These are phyloP conservation scores for Magallana angulata DNA, from an alignment of 1,140 invertebrate species.

Conservation along the genomic window DNA sequence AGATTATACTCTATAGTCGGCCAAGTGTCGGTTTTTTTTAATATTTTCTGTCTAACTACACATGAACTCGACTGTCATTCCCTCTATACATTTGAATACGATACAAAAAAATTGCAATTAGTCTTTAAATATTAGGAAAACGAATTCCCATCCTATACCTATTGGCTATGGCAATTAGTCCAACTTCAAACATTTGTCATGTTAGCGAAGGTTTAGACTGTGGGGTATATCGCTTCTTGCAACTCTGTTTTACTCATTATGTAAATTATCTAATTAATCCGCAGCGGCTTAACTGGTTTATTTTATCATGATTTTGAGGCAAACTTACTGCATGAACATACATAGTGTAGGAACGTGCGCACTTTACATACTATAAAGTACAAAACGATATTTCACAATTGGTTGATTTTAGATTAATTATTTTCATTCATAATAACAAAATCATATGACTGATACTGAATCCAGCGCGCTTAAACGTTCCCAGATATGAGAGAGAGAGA, in stretches of 20 bases:
- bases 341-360: too few species aligned
- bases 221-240: background rate
- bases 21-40: too few species aligned
- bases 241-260: background rate
- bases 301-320: background rate
- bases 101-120: background rate
- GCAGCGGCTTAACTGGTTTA: background rate
- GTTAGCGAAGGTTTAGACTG: background rate
- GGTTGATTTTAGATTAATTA: too few species aligned
- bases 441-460: too few species aligned
- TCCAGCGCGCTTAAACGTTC: too few species aligned
- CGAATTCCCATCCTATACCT: background rate
- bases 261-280: background rate
- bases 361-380: too few species aligned
- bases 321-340: background rate
- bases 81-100: background rate
- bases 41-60: too few species aligned
- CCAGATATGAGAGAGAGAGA: too few species aligned
- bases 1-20: too few species aligned
- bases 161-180: background rate
- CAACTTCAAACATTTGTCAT: slow-evolving; percentile 7
- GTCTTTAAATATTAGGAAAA: background rate
- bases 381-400: too few species aligned
- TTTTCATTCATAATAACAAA: too few species aligned
- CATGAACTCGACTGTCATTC: background rate